Base-by-base conservation (phyloP, 2,888 invertebrate species). In the Apodemia hepburni region DNA sequence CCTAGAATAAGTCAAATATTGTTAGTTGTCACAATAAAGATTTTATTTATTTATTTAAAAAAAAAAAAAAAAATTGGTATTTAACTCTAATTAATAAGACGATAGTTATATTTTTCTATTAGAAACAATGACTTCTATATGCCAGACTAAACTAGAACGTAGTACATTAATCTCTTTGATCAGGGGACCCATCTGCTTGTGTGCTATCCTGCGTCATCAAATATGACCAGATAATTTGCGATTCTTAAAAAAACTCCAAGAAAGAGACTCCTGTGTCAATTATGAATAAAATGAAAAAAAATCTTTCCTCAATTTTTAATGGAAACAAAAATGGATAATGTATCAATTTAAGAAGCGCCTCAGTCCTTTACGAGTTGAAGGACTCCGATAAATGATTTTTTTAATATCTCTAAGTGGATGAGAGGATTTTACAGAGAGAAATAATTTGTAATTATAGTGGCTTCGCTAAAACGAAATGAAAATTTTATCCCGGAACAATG, bases 401-500 rank as follows among this genome's bases (percentile, higher is more conserved):
- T 57, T 57, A 57, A 57, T 57, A 57, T 57, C 57, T 29, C 29
- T 57, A 57, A 57, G 57, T 57, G 57, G 54, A 57, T 57, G 57
- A 57, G 57, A 57, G 27, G 27, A 57, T 29, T 57, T 29, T n/a
- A 57, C 57, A 29, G 29, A 57, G 29, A 27, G 15, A 29, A 57
- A 22, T n/a, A 47, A 57, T 57, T 29, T 57, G 54, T 54, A 54
- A 54, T 54, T 54, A 54, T 54, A 54, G 54, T 54, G 27, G 54
- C 54, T 54, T 1, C 27, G 22, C 54, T 54, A 85, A 85, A 87
- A 84, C 85, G 83, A 84, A 84, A 85, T 84, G 84, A 87, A 85
- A 80, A 77, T 84, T 87, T 84, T 80, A 80, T 81, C 80, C 77
- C 77, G 77, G 78, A 74, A 73, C 82, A 79, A 79, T 80, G 78